A percentile compares a stretch with the other conserved stretches of the same genome.
Conservation (phyloP, 2,888 invertebrate genomes). For the Agrochola litura region DNA sequence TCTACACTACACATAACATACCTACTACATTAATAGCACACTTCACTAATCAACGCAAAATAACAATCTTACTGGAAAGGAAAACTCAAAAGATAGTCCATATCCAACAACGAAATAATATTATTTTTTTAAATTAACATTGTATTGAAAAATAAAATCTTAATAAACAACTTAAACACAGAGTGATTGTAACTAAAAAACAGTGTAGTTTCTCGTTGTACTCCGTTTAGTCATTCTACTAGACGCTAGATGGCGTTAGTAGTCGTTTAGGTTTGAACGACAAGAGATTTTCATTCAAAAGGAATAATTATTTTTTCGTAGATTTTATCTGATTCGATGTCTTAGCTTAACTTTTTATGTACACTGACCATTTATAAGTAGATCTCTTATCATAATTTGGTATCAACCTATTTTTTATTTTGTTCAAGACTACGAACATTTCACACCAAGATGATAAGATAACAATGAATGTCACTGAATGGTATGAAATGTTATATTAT, state of each 20-base stretch:
- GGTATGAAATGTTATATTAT: neutral
- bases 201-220: neutral
- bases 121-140: neutral
- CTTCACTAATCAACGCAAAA: neutral
- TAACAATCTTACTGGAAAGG: neutral
- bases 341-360: too few relatives aligned
- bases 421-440: neutral
- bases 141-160: neutral
- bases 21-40: neutral
- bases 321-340: neutral
- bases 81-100: neutral
- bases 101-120: too few relatives aligned
- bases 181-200: neutral
- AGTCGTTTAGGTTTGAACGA: slow-evolving; percentile 47
- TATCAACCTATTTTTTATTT: too few relatives aligned
- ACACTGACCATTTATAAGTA: neutral
- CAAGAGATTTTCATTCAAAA: neutral
- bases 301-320: neutral
- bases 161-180: slow-evolving; percentile 27
- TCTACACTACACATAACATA: too few relatives aligned
- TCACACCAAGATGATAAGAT: neutral
- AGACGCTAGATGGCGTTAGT: slow-evolving; percentile 84
- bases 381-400: neutral
- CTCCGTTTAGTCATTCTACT: slow-evolving; percentile 79
- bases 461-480: neutral